Conservation (phyloP, 1,140 invertebrate species). For the Drosophila mojavensis region DNA sequence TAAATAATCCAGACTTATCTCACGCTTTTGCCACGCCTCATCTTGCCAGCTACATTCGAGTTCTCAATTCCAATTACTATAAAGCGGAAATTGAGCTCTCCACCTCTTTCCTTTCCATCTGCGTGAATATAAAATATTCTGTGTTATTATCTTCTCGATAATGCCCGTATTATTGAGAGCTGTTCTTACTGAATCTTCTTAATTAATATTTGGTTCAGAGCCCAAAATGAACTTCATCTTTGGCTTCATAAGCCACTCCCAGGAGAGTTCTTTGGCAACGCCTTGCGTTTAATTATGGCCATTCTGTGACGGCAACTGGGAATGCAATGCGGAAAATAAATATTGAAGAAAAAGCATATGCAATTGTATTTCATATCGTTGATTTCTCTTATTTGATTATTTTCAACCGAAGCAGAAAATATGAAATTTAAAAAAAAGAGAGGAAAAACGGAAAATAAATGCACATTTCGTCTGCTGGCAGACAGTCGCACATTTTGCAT, state of each 20-base stretch:
- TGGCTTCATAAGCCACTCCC: slow-evolving; percentile 4
- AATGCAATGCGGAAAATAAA: slow-evolving; percentile 2
- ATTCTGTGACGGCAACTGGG: slow-evolving; percentile 17
- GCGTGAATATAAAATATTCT: neutral
- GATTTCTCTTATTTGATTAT: slow-evolving; percentile 48
- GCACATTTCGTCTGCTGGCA: neutral
- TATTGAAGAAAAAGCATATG: neutral
- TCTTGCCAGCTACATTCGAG: no score
- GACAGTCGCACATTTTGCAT: slow-evolving; percentile 22
- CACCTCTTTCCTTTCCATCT: no score
- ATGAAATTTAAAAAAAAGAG: neutral
- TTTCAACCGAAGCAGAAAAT: slow-evolving; percentile 8
- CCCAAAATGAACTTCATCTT: slow-evolving; percentile 29
- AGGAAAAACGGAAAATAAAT: neutral
- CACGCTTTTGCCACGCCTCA: no score
- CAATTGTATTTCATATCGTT: slow-evolving; percentile 32
- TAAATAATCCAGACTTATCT: no score
- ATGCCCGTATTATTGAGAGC: neutral
- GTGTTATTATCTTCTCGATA: neutral
- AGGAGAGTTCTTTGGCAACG: neutral
- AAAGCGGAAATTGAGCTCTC: no score
- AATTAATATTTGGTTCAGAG: slow-evolving; percentile 5
- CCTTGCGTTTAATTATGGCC: slow-evolving; percentile 40
- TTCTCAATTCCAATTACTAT: no score
- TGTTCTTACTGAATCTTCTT: neutral